Evolutionary conservation across 30 jellyfish, hydroid and myxozoan species (phyloP).

Genomic region (Nemopilema nomurai): DNA sequence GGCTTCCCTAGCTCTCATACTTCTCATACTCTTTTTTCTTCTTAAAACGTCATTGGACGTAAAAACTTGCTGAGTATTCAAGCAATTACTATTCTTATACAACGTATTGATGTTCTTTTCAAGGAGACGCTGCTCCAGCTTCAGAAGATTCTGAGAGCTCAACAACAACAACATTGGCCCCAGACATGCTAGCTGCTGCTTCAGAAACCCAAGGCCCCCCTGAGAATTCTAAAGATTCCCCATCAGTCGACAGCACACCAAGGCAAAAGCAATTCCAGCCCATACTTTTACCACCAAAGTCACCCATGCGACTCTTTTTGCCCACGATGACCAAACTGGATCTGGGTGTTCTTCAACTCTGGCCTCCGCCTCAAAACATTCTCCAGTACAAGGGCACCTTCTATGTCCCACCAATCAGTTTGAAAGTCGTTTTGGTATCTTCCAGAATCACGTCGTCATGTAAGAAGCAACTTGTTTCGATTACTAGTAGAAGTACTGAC

Average conservation of each 20-base stretch:
- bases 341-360: conserved; percentile 62
- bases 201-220: not conserved
- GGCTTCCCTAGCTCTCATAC: too few species aligned
- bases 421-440: conserved; percentile 43
- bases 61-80: not conserved
- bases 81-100: too few species aligned
- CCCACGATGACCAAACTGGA: conserved; percentile 70
- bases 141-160: not conserved
- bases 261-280: conserved; percentile 33
- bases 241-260: not conserved
- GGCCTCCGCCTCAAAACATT: conserved; percentile 87
- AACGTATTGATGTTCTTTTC: not conserved
- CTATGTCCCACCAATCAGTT: conserved; percentile 76
- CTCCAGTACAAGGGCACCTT: conserved; percentile 81
- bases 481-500: not conserved
- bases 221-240: not conserved
- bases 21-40: too few species aligned
- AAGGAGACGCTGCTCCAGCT: not conserved
- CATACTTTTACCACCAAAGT: conserved; percentile 53
- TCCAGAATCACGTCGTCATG: conserved; percentile 24
- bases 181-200: not conserved
- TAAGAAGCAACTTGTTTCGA: conserved; percentile 7
- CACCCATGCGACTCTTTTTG: conserved; percentile 56
- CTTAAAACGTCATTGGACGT: too few species aligned
- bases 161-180: not conserved